Percentiles rank a stretch among this genome's conserved stretches.
These are phyloP conservation scores for Misgurnus mizolepis DNA, from an alignment of 2,113 vertebrate species.

Conservation along the genomic window DNA sequence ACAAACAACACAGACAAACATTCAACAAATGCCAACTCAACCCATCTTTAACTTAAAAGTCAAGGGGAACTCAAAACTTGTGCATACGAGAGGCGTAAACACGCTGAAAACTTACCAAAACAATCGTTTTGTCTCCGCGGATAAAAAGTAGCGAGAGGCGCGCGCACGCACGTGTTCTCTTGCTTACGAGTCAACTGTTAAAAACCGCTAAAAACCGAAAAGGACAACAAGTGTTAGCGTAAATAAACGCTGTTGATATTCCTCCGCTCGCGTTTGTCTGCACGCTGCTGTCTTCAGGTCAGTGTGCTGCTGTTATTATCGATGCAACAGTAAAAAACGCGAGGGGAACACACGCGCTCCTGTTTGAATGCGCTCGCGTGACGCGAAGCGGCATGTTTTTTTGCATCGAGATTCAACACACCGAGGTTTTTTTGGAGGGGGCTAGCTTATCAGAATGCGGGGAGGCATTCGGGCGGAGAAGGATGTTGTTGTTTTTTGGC, in stretches of 20 bases:
- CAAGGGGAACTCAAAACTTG: not conserved
- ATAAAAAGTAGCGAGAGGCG: not conserved
- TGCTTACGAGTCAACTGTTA: slow-evolving; percentile 3
- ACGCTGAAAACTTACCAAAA: slow-evolving; percentile 61
- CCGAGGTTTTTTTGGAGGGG: slow-evolving; percentile 72
- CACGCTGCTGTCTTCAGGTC: slow-evolving; percentile 77
- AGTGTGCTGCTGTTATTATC: slow-evolving; percentile 80
- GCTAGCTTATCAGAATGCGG: slow-evolving; percentile 71
- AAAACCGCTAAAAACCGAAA: slow-evolving; percentile 59
- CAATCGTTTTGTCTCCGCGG: not conserved
- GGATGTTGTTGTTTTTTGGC: slow-evolving; percentile 71
- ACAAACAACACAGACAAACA: not conserved
- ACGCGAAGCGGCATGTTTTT: slow-evolving; percentile 77
- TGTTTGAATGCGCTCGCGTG: slow-evolving; percentile 73
- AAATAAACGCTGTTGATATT: slow-evolving; percentile 74
- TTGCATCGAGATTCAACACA: slow-evolving; percentile 73
- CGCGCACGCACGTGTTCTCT: not conserved
- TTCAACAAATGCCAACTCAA: not conserved
- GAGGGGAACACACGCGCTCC: slow-evolving; percentile 69
- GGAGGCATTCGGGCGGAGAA: slow-evolving; percentile 71
- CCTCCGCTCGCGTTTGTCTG: slow-evolving; percentile 74
- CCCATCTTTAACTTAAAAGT: not conserved
- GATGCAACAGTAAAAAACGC: slow-evolving; percentile 72
- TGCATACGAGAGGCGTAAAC: slow-evolving; percentile 63
- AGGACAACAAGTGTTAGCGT: slow-evolving; percentile 71